Evolutionary conservation across 2,113 vertebrate genomes (phyloP).

Genomic region (Thryonomys swinderianus): DNA sequence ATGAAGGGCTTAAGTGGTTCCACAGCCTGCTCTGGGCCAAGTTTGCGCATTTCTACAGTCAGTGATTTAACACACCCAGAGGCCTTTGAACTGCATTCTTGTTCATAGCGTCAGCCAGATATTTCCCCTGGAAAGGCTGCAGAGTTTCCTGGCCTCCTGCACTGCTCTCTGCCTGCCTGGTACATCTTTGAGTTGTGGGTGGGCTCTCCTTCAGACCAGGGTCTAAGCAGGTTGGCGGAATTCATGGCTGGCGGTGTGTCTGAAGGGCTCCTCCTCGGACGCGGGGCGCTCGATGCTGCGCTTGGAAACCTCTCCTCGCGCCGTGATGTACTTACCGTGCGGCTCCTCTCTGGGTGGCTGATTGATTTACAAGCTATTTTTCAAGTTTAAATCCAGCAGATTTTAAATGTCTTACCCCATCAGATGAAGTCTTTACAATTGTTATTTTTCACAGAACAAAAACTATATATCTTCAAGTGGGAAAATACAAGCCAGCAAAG

Average conservation of each 20-base stretch:
- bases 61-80: background rate
- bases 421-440: background rate
- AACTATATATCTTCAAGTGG: background rate
- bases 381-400: constrained; percentile 3
- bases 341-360: background rate
- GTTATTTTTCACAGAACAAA: constrained; percentile 46
- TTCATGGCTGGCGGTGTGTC: background rate
- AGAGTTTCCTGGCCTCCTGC: constrained; percentile 54
- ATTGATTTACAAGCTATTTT: constrained; percentile 3
- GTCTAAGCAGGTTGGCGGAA: background rate
- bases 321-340: background rate
- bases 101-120: constrained; percentile 21
- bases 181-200: constrained; percentile 24
- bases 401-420: constrained; percentile 5
- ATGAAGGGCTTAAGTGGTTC: background rate
- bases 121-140: constrained; percentile 67
- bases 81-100: constrained; percentile 56
- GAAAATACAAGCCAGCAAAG: background rate
- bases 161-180: constrained; percentile 43
- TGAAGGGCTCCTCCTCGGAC: background rate
- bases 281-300: background rate
- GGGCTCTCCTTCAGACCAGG: background rate
- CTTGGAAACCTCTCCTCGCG: background rate
- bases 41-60: background rate
- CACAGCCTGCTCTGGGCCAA: background rate